Base-by-base conservation (phyloP, 2,888 invertebrate species). In the Cosmopolites sordidus region DNA sequence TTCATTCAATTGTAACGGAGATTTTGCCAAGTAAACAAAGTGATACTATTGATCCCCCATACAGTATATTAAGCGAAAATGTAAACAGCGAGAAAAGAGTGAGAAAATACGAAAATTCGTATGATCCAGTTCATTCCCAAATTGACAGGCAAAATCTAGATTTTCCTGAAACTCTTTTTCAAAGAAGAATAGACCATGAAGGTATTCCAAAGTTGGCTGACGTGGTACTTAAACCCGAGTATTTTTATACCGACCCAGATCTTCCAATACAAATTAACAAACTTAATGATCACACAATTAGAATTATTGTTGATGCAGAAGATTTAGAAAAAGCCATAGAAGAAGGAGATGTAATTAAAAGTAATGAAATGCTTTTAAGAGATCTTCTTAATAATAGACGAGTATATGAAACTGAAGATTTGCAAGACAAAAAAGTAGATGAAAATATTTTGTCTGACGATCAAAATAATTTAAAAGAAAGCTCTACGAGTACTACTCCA, bases 161-260 rank as follows among this genome's bases (percentile, higher is more conserved):
- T 33, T 6, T 6, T 5, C 33, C 33, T 6, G 12, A 12, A 6
- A 2, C 3, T 33, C 3, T 11, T n/a, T 9, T 12, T 33, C 8
- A 33, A n/a, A n/a, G 11, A 3, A 33, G 12, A 33, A 33, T 9
- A 12, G 33, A 33, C 12, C 3, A 1, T 18, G 44, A 48, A 41
- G 16, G 4, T 14, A 17, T 48, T 30, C 12, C 45, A 18, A 54
- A 39, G 14, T 33, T 55, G 14, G 12, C 51, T 3, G 51, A 55
- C 16, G 40, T 55, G 3, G 44, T 37, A 14, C 33, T 33, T 33
- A 69, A 69, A 58, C 67, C 70, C 2, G 62, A 64, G 30, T 52
- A 64, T 3, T 70, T 64, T 56, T 70, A 67, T 44, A 64, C 62
- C 3, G 71, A 71, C 58, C 61, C 66, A 1, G 64, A 62, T 30